Base-by-base conservation (phyloP, 2,113 vertebrate species). In the Sigmodon hispidus region DNA sequence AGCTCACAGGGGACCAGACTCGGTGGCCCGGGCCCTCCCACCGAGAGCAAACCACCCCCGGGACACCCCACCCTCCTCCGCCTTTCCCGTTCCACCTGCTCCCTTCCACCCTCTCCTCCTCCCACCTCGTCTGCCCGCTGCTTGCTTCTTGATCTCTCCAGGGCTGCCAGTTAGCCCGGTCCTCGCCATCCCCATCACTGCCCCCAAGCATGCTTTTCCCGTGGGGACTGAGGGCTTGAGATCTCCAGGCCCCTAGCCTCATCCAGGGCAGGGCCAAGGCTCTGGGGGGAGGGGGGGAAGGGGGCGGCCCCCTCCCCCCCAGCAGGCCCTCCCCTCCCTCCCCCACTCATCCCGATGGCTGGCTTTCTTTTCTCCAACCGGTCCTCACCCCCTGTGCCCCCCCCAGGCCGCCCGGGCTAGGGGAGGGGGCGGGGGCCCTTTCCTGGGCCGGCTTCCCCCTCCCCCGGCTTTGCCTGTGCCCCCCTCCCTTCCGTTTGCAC, bases 321-420 rank as follows among this genome's bases (percentile, higher is more conserved):
- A 65, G 0, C 3, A 5, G 31, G 3, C 79, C 94, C 91, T 93
- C 96, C 97, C 97, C 92, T 92, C 97, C 97, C 92, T 92, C 97
- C 97, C 97, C 97, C 97, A 77, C 69, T 63, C 70, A 81, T 91
- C 97, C 97, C 83, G 87, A 96, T 97, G 97, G 97, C 97, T 77
- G 48, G 91, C 95, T 94, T 95, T 63, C 73, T 90, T 59, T 94
- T 96, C 94, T 95, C 85, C 95, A 95, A 80, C 90, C 97, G 86
- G 94, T 86, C 95, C 96, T 96, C 89, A 13, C 96, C 96, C 97
- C 94, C 94, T 0, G 96, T 94, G 95, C 94, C 95, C 94, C 97
- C 97, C 96, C 96, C 94, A 96, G 97, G 97, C 69, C 96, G 96
- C 90, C 97, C 97, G 0, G 96, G 97, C 95, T 97, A 97, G 94